A percentile compares a stretch with the other conserved stretches of the same genome.
These are phyloP conservation scores for Euglossa dilemma DNA, from an alignment of 1,140 invertebrate genomes.

Conservation along the genomic window DNA sequence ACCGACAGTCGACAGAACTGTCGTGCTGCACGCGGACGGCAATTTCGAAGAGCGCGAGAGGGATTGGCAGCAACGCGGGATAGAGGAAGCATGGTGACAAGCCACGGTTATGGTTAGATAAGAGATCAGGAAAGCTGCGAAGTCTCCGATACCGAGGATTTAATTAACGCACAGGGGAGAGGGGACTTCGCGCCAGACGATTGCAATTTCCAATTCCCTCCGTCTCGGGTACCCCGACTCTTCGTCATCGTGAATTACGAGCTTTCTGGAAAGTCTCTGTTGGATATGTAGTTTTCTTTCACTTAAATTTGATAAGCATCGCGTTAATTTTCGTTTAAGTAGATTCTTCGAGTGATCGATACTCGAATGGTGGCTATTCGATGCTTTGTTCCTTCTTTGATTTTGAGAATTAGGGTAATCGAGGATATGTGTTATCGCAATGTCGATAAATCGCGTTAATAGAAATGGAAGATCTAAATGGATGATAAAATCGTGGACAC, in stretches of 20 bases:
- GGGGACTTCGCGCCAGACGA: not conserved
- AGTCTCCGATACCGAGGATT: not conserved
- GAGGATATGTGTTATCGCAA: too few relatives aligned
- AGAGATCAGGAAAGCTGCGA: not conserved
- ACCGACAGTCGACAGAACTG: not conserved
- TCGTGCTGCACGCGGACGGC: not conserved
- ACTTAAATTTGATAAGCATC: too few relatives aligned
- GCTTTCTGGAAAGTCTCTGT: not conserved
- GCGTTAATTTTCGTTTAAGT: too few relatives aligned
- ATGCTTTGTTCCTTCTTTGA: too few relatives aligned
- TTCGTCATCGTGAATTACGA: not conserved
- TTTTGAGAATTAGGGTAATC: too few relatives aligned
- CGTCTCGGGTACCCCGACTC: not conserved
- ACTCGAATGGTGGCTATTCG: too few relatives aligned
- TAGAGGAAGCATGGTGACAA: not conserved
- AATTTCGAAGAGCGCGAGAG: not conserved
- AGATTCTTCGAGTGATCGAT: too few relatives aligned
- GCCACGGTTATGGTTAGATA: not conserved
- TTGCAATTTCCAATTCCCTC: not conserved
- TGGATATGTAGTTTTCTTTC: too few relatives aligned
- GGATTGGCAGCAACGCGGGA: not conserved
- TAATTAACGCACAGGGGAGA: not conserved
- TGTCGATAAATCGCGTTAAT: too few relatives aligned
- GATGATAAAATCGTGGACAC: too few relatives aligned
- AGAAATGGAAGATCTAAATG: too few relatives aligned